Percentiles rank a stretch among this genome's conserved stretches.
Conservation (phyloP, 2,888 invertebrate species). For the Caenorhabditis auriculariae region DNA sequence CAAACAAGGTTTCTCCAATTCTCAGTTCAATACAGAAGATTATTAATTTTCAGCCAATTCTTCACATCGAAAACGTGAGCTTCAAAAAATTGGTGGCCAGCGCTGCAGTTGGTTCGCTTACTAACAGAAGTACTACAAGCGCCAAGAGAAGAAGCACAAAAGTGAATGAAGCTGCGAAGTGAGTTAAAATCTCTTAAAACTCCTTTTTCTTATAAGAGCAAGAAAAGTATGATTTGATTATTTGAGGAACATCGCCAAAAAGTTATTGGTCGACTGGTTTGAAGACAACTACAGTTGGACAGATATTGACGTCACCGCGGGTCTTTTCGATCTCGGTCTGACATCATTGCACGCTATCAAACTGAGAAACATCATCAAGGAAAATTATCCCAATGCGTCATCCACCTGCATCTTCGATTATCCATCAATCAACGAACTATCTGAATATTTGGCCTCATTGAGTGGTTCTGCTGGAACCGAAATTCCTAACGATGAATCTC, state of each 20-base stretch:
- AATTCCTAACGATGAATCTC: neutral
- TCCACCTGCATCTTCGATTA: constrained; percentile 39
- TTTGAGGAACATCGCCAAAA: no score
- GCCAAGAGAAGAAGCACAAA: neutral
- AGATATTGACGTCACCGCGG: constrained; percentile 37
- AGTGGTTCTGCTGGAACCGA: constrained; percentile 5
- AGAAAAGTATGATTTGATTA: no score
- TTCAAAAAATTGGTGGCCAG: no score
- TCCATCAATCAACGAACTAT: constrained; percentile 29
- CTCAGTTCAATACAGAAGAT: no score
- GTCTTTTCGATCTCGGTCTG: constrained; percentile 43
- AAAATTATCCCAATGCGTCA: constrained; percentile 30
- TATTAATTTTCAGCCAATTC: constrained; percentile 13
- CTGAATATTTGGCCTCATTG: constrained; percentile 30
- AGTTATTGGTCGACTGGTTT: constrained; percentile 34
- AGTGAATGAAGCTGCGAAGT: constrained; percentile 2
- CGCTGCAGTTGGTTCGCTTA: constrained; percentile 7
- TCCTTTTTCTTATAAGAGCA: neutral
- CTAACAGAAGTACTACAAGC: constrained; percentile 8
- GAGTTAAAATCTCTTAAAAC: neutral
- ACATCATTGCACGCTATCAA: constrained; percentile 36
- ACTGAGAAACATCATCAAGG: constrained; percentile 29
- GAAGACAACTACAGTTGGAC: constrained; percentile 34
- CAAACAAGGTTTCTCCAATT: constrained; percentile 12
- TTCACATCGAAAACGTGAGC: constrained; percentile 22